Base-by-base conservation (phyloP, 2,888 invertebrate species). In the Drosophila yooni region DNA sequence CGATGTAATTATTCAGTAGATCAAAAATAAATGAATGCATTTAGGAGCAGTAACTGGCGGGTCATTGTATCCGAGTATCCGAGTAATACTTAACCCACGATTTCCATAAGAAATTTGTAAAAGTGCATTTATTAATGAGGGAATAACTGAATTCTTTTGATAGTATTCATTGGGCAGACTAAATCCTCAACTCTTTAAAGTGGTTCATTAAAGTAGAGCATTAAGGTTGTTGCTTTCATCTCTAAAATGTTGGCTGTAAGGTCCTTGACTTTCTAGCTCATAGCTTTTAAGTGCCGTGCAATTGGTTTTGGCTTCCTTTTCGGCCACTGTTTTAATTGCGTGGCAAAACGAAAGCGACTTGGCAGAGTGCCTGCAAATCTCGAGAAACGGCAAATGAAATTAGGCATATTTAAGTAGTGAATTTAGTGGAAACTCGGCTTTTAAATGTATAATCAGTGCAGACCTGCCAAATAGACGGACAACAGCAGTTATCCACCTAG, bases 361-460 rank as follows among this genome's bases (percentile, higher is more conserved):
- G 63, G 25, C 59, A 52, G 63, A 71, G 63, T 67, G 76, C 48
- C 71, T 56, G 65, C 38, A 51, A 66, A 51, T 57, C 46, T 36
- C 64, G 43, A 69, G 57, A 67, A 72, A 54, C 43, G 63, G 36
- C 57, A 68, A 84, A 89, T 87, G 81, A 89, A 84, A 84, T 84
- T 84, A 82, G 84, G 76, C 88, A 74, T 84, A 84, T 87, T 89
- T 89, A 87, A 87, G 82, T 59, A 79, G 79, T 58, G 58, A 74
- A 65, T 89, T 84, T 70, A 40, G 62, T 62, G 64, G 61, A 76
- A 79, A 69, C 69, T 65, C 54, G 50, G 74, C 63, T 57, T 52
- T 64, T 54, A 75, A 78, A 64, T 65, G 61, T 48, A 66, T 38
- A 66, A 56, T 54, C 74, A 59, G 53, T 43, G 54, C 36, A 50